A percentile compares a stretch with the other conserved stretches of the same genome.
phyloP scores from a whole-genome alignment of 2,797 vertebrate species.

The Morelia viridis region DNA sequence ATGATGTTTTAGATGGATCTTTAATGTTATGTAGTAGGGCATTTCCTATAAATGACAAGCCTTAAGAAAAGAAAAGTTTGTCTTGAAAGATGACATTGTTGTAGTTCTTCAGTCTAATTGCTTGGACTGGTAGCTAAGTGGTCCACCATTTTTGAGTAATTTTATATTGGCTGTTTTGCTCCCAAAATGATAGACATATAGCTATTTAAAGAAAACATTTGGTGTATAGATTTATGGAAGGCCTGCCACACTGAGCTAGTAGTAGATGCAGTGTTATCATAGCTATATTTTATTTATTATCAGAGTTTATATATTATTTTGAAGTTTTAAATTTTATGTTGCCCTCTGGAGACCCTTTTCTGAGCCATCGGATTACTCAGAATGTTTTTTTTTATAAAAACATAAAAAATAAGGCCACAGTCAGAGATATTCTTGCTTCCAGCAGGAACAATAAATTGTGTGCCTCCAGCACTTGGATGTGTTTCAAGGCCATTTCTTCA shows the following conservation, averaged over 20 bases:
- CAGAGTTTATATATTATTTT: conserved; percentile 61
- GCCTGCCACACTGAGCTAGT: conserved; percentile 50
- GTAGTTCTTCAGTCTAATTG: not conserved
- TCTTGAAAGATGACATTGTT: not conserved
- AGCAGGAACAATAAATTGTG: conserved; percentile 68
- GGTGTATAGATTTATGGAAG: conserved; percentile 58
- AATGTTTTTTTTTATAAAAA: not conserved
- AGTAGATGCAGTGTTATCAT: conserved; percentile 58
- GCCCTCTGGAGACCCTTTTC: not conserved
- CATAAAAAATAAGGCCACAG: conserved; percentile 58
- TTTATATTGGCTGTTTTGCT: not conserved
- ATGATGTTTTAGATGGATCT: not conserved
- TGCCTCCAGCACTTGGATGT: conserved; percentile 62
- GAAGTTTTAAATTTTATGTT: not conserved
- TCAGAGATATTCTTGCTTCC: conserved; percentile 65
- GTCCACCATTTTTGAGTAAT: not conserved
- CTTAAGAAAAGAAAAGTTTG: not conserved
- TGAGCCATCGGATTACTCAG: not conserved
- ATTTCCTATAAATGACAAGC: not conserved
- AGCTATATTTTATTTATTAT: conserved; percentile 68
- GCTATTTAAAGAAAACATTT: conserved; percentile 60
- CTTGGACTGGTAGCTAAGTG: not conserved
- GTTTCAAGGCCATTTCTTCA: conserved; percentile 67
- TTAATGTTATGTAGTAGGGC: not conserved
- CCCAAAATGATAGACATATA: not conserved